A percentile compares a stretch with the other conserved stretches of the same genome.
These are phyloP conservation scores for Eidolon helvum DNA, from an alignment of 2,113 vertebrate species.

Conservation along the genomic window DNA sequence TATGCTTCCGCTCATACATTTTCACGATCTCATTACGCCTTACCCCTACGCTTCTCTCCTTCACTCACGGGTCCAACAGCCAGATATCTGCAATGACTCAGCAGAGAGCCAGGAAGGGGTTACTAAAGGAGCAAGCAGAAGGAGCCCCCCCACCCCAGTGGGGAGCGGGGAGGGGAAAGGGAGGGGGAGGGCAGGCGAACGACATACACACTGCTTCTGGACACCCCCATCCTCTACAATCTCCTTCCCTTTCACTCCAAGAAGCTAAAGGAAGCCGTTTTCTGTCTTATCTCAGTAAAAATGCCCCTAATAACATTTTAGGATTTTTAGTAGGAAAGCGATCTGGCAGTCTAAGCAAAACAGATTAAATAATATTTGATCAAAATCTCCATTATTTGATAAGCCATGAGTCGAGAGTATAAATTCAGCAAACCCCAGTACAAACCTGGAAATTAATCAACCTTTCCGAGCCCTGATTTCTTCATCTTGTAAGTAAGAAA, in stretches of 20 bases:
- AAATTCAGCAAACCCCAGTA: neutral
- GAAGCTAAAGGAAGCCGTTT: neutral
- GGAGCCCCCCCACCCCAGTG: neutral
- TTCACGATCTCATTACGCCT: neutral
- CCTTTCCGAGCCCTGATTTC: neutral
- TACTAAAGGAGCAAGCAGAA: neutral
- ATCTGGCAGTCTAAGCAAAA: neutral
- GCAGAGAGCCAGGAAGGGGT: constrained; percentile 53
- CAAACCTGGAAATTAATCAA: constrained; percentile 20
- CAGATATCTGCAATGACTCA: constrained; percentile 64
- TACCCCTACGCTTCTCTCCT: neutral
- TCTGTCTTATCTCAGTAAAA: neutral
- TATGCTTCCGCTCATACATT: neutral
- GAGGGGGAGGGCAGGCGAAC: accelerated
- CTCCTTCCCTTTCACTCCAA: neutral
- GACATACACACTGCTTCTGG: neutral
- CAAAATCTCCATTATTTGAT: constrained; percentile 6
- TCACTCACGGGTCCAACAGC: neutral
- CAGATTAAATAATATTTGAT: neutral
- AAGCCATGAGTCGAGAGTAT: neutral
- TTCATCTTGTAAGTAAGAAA: neutral
- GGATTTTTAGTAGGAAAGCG: neutral
- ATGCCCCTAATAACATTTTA: neutral
- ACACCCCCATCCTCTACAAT: neutral
- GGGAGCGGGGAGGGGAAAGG: too few relatives aligned